These are phyloP conservation scores for Ciconia stormi DNA, from an alignment of 2,113 vertebrate genomes.

Conservation along the genomic window DNA sequence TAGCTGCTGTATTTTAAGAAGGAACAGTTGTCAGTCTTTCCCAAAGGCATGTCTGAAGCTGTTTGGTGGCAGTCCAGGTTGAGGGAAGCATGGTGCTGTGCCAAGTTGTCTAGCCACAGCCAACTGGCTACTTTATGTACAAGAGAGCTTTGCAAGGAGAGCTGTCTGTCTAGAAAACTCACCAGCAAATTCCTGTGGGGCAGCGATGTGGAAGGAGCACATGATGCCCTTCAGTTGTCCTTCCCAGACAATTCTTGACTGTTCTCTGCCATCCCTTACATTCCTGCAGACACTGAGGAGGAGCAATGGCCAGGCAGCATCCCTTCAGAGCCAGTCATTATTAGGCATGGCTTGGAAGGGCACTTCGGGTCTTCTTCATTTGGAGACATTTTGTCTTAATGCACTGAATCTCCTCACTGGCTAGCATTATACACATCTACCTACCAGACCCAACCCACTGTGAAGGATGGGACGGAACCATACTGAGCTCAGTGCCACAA, in stretches of 20 bases:
- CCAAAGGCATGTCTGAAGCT: background rate
- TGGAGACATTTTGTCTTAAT: background rate
- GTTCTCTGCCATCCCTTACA: background rate
- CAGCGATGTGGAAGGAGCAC: conserved; percentile 7
- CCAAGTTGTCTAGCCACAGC: background rate
- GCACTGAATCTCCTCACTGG: conserved; percentile 1
- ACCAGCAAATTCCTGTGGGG: background rate
- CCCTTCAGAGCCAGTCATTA: background rate
- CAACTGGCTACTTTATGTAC: background rate
- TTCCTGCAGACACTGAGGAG: background rate
- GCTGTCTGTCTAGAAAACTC: background rate
- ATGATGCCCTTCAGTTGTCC: background rate
- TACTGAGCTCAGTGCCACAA: background rate
- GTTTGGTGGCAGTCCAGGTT: background rate
- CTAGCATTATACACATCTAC: background rate
- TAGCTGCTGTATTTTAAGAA: background rate
- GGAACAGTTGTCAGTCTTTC: background rate
- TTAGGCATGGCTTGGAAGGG: background rate
- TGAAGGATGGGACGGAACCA: conserved; percentile 15
- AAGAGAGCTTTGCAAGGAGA: background rate
- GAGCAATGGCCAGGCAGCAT: background rate
- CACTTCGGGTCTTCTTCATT: background rate
- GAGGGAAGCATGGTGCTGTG: background rate
- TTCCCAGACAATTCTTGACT: background rate
- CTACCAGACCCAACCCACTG: conserved; percentile 60